Evolutionary conservation across 2,113 vertebrate genomes (phyloP).

Genomic region (Martes martes): DNA sequence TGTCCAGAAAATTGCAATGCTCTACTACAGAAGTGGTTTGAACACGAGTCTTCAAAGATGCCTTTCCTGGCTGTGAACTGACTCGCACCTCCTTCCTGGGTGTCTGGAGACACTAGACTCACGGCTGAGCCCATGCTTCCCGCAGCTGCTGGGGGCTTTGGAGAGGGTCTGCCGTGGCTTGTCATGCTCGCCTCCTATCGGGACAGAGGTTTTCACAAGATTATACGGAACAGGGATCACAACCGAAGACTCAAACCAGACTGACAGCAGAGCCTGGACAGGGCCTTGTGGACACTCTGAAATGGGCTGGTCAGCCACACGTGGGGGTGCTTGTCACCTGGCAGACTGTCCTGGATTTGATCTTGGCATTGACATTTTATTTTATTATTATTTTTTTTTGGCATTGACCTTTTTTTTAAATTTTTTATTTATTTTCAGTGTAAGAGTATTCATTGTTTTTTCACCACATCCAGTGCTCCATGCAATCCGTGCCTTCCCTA

Average conservation of each 20-base stretch:
- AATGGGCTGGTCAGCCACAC: not conserved
- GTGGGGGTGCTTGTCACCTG: not conserved
- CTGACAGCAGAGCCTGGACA: not conserved
- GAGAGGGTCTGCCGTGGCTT: not conserved
- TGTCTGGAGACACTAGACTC: not conserved
- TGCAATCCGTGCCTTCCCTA: no score
- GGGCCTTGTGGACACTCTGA: not conserved
- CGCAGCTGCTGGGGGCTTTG: no score
- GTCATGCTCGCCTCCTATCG: rapidly evolving
- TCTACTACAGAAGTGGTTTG: no score
- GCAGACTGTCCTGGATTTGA: not conserved
- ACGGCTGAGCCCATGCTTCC: rapidly evolving
- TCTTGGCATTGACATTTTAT: not conserved
- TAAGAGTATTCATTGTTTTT: no score
- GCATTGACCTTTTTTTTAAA: no score
- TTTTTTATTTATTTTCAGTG: no score
- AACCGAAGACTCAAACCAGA: no score
- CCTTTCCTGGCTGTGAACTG: rapidly evolving
- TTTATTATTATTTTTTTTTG: no score
- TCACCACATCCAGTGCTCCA: no score
- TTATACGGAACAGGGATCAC: rapidly evolving
- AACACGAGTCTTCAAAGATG: no score
- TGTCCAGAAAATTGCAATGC: no score
- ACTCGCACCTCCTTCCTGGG: no score
- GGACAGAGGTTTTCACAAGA: not conserved